Conservation (phyloP, 2,888 invertebrate species). For the Netelia virgata region DNA sequence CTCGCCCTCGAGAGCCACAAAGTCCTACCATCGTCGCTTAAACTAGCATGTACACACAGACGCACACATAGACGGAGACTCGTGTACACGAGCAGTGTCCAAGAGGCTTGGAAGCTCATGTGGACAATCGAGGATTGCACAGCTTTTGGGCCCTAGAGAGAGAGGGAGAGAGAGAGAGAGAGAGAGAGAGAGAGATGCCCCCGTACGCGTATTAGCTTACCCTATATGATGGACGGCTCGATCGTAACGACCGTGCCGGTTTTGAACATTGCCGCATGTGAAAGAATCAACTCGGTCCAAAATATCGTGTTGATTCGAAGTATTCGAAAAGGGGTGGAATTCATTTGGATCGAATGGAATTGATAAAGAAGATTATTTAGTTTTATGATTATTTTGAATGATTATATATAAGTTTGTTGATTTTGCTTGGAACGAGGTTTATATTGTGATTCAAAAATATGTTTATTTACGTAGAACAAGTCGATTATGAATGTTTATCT, state of each 20-base stretch:
- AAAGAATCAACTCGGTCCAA: background rate
- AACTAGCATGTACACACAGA: background rate
- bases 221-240: background rate
- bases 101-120: conserved; percentile 15
- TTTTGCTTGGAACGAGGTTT: no score
- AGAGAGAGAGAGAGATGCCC: no score
- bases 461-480: no score
- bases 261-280: background rate
- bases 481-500: no score
- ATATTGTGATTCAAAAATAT: no score
- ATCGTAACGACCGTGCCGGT: conserved; percentile 7
- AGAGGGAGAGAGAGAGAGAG: no score
- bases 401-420: no score
- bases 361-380: no score
- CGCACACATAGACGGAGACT: background rate
- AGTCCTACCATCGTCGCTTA: background rate
- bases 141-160: background rate
- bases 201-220: conserved; percentile 21
- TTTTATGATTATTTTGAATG: no score
- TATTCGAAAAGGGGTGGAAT: no score
- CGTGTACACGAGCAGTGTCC: background rate
- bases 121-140: conserved; percentile 22
- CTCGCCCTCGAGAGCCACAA: background rate
- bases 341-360: no score
- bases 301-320: no score